Conservation (phyloP, 2,888 invertebrate genomes). For the Agriopis aurantiaria region DNA sequence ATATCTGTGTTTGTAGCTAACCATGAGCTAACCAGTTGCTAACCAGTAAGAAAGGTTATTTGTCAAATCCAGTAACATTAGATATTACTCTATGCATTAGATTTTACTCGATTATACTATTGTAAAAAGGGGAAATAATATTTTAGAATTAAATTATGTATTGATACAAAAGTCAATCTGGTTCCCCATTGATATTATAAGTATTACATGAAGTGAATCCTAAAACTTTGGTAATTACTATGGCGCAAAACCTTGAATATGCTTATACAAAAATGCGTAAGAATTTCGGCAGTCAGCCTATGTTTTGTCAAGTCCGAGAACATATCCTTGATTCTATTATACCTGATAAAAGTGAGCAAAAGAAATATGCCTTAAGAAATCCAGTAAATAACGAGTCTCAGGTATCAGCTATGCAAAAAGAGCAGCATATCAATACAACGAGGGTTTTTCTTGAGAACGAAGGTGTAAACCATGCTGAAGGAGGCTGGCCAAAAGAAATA, state of each 20-base stretch:
- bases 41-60: too few relatives aligned
- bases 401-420: slow-evolving; percentile 60
- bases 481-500: slow-evolving; percentile 93
- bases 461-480: slow-evolving; percentile 90
- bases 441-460: slow-evolving; percentile 77
- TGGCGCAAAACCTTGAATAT: slow-evolving; percentile 36
- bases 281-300: slow-evolving; percentile 76
- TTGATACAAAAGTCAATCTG: not conserved
- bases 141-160: not conserved
- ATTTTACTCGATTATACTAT: too few relatives aligned
- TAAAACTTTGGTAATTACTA: not conserved
- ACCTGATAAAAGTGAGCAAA: slow-evolving; percentile 63
- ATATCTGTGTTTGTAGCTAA: too few relatives aligned
- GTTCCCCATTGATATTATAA: not conserved
- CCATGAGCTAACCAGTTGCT: too few relatives aligned
- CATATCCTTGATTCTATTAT: slow-evolving; percentile 65
- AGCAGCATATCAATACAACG: slow-evolving; percentile 85
- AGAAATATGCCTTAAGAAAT: slow-evolving; percentile 72
- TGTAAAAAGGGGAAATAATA: too few relatives aligned
- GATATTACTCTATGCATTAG: too few relatives aligned
- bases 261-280: slow-evolving; percentile 73
- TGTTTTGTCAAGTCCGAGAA: slow-evolving; percentile 67
- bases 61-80: too few relatives aligned
- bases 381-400: slow-evolving; percentile 76
- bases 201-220: not conserved